Percentiles rank a stretch among this genome's conserved stretches.
Conservation (phyloP, 2,888 invertebrate genomes). For the Diplazon laetatorius region DNA sequence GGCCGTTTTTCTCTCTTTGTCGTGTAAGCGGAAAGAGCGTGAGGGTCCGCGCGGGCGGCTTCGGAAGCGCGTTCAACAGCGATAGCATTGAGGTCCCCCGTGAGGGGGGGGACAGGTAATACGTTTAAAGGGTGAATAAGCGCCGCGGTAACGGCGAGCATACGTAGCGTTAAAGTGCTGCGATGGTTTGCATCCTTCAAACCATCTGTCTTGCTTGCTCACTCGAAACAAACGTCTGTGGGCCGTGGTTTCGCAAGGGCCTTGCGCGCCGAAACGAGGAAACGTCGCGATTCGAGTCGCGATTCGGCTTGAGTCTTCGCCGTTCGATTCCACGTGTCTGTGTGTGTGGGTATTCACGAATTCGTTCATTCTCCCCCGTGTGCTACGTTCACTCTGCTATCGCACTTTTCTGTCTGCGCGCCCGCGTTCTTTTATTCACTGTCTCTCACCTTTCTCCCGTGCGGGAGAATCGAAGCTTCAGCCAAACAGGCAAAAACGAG, state of each 20-base stretch:
- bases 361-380: constrained; percentile 16
- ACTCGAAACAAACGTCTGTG: constrained; percentile 8
- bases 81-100: constrained; percentile 72
- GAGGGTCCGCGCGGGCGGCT: constrained; percentile 7
- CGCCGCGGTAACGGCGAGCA: constrained; percentile 35
- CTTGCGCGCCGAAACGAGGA: constrained; percentile 71
- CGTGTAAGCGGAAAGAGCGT: constrained; percentile 22
- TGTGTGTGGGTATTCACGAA: constrained; percentile 1
- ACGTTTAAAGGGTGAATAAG: constrained; percentile 68
- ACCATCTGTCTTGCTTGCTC: constrained; percentile 17
- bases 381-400: constrained; percentile 29
- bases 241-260: constrained; percentile 58
- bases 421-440: constrained; percentile 41
- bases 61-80: constrained; percentile 54
- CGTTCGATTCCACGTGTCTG: constrained; percentile 16
- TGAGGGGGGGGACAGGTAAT: constrained; percentile 68
- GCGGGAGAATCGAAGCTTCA: constrained; percentile 9
- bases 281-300: constrained; percentile 71
- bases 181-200: constrained; percentile 35
- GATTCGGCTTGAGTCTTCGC: constrained; percentile 60
- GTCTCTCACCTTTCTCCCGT: constrained; percentile 44
- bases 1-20: constrained; percentile 41
- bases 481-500: constrained; percentile 28
- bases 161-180: constrained; percentile 63
- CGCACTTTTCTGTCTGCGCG: constrained; percentile 32